Evolutionary conservation across 1,140 invertebrate genomes (phyloP), one percentile per base, ranked within the genome.

Genomic region (Orius laevigatus): DNA sequence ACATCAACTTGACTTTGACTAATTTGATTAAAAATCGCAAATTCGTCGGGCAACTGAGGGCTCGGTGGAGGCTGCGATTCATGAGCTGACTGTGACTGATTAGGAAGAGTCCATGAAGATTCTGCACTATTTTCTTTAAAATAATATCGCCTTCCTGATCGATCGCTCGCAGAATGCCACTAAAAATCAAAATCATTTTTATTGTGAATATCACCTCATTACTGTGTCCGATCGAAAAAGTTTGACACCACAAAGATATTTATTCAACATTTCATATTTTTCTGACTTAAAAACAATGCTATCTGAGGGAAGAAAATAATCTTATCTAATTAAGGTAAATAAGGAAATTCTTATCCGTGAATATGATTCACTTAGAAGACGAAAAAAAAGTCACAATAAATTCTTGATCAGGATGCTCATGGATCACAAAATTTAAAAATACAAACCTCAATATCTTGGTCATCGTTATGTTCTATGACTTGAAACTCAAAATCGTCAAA

Each of bases 161-260:
- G 59, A 60, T 75, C 73, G 35, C 60, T 66, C n/a, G 72, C 72
- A 8, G 70, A 68, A 57, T 71, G 70, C 75, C 75, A 78, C 73
- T 76, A 60, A 20, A 64, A 63, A 51, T 56, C 51, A 58, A 50
- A 54, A 51, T n/a, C n/a, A 25, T 25, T 25, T 4, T 8, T 8
- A 25, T 25, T 4, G 3, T 25, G 25, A 25, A 25, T 4, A 25
- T 4, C 8, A 3, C 25, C 8, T 25, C 25, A 25, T 25, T 25
- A 25, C 25, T 25, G 25, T 25, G 8, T 25, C 8, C 57, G 56
- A 53, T 40, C 48, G 50, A 53, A 53, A 19, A 43, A 41, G 8
- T 39, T 39, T 14, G 10, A 39, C 15, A 14, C 15, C 36, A 39
- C 36, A 39, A 4, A 14, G 10, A 39, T 4, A 39, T 39, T 12